Base-by-base conservation (phyloP, 2,113 vertebrate genomes). In the Phoenicopterus ruber region DNA sequence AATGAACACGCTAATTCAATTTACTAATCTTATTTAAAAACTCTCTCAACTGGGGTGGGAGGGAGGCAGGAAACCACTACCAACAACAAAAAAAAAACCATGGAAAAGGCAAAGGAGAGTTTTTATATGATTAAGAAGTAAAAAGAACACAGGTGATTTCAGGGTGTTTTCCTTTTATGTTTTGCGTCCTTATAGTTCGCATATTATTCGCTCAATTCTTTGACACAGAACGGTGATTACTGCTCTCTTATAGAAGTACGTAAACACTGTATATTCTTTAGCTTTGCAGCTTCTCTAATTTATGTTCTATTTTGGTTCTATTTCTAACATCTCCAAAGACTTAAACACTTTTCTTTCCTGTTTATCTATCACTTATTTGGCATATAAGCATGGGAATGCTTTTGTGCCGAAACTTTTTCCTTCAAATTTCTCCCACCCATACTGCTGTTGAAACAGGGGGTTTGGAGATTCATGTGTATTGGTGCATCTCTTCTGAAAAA, bases 61-160 rank as follows among this genome's bases (percentile, higher is more conserved):
- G 2, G 14, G 10, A 36, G 38, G 6, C 3, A 6, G 5, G 40
- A 40, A 17, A 46, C 17, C 7, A 69, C 9, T 6, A 36, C 5
- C 5, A 42, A 0, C 8, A 57, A 3, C 3, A 34, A 49, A 36
- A 24, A n/a, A 72, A 36, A 2, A 19, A 38, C 4, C 3, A 21
- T 26, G 11, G 42, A 78, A 82, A 84, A 61, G 3, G 2, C 8
- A 52, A 66, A 20, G 70, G 8, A 72, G 18, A 50, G 5, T 11
- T 80, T 92, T 71, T 50, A 46, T 49, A 9, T 7, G 6, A 50
- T 55, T 63, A 80, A 42, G 12, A 65, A 77, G 4, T 26, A 38
- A 78, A 57, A 26, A 70, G 9, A 34, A 77, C 8, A 20, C 7
- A 28, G 21, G 11, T 38, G 20, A 70, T 74, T 63, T 82, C 50